Percentiles rank a stretch among this genome's conserved stretches.
Evolutionary conservation across 2,797 vertebrate species (phyloP).

Genomic region (Gymnoscopelus braueri): DNA sequence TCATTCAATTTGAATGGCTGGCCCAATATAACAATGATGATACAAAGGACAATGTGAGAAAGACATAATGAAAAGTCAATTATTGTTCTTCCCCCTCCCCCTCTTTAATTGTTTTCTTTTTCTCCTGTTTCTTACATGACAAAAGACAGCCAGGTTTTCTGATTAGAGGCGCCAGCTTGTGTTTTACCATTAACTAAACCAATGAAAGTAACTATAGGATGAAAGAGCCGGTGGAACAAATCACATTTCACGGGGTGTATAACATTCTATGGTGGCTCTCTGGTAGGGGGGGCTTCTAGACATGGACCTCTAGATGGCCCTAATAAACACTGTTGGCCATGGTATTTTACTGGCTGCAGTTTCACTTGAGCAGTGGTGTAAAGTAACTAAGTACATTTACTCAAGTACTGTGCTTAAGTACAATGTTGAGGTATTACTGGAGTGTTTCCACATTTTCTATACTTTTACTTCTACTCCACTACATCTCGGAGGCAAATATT

Average conservation of each 20-base stretch:
- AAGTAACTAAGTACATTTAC: no score
- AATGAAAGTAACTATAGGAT: constrained; percentile 10
- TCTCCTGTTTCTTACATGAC: constrained; percentile 52
- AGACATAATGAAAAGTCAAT: no score
- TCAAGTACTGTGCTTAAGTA: no score
- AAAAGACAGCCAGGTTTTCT: constrained; percentile 46
- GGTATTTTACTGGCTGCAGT: not conserved
- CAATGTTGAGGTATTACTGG: no score
- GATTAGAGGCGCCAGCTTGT: not conserved
- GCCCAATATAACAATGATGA: no score
- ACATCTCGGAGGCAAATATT: no score
- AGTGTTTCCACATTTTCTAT: no score
- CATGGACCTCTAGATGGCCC: not conserved
- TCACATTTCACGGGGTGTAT: constrained; percentile 22
- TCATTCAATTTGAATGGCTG: no score
- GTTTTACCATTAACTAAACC: constrained; percentile 33
- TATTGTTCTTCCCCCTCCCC: no score
- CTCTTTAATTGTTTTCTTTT: not conserved
- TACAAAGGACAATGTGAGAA: no score
- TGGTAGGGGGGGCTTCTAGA: not conserved
- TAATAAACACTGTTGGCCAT: constrained; percentile 3
- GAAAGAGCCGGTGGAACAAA: constrained; percentile 28
- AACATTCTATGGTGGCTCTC: constrained; percentile 9
- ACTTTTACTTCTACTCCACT: no score
- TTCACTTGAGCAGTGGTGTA: no score